Evolutionary conservation across 2,113 vertebrate genomes (phyloP).

Genomic region (Protobothrops mucrosquamatus): DNA sequence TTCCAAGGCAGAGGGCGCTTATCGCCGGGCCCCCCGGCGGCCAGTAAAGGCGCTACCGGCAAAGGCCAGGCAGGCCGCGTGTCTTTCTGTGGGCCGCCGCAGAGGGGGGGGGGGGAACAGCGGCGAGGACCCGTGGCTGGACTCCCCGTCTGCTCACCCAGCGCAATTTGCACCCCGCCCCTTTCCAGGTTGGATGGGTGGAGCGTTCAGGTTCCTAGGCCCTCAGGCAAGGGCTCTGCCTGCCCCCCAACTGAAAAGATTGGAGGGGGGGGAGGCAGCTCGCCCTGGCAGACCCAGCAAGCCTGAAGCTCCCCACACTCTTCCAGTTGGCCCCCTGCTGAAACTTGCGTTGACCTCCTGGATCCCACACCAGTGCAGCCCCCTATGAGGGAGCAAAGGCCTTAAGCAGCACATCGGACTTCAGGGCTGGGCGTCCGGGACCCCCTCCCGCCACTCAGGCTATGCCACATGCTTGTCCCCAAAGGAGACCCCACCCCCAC

Average conservation of each 20-base stretch:
- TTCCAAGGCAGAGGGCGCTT: background rate
- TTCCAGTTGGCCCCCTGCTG: background rate
- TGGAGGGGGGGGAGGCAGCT: background rate
- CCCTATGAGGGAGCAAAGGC: too few species aligned
- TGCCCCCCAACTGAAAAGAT: background rate
- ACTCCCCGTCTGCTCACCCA: background rate
- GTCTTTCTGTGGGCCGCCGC: background rate
- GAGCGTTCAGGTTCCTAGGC: background rate
- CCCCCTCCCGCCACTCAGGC: background rate
- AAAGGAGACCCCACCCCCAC: background rate
- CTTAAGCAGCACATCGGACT: too few species aligned
- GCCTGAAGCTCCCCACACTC: background rate
- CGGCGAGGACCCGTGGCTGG: accelerated
- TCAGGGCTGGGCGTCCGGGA: background rate
- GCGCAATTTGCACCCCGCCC: too few species aligned
- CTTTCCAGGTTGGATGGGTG: too few species aligned
- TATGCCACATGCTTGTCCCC: background rate
- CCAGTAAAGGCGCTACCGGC: background rate
- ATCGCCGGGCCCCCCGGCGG: accelerated
- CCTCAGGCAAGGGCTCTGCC: background rate
- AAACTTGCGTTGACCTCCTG: background rate
- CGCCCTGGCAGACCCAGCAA: background rate
- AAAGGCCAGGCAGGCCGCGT: background rate
- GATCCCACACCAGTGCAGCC: background rate
- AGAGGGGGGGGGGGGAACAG: background rate